Evolutionary conservation across 2,888 invertebrate genomes (phyloP).

Genomic region (Tetramorium bicarinatum): DNA sequence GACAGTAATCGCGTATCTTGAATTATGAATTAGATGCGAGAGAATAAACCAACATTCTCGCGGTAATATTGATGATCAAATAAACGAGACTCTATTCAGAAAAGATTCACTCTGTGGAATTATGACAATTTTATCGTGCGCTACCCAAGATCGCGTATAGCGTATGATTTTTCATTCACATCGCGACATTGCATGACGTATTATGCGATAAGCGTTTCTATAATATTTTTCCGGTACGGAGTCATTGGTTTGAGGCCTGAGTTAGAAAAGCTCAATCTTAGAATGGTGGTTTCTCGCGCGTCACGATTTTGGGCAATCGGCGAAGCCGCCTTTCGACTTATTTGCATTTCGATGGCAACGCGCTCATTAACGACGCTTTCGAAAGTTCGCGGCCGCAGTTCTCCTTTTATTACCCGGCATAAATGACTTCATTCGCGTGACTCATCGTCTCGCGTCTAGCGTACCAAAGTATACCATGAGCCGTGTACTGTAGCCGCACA

Average conservation of each 20-base stretch:
- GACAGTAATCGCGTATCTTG: not conserved
- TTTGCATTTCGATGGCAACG: slow-evolving; percentile 34
- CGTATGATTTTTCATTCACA: not conserved
- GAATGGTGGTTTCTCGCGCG: not conserved
- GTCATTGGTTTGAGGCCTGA: not conserved
- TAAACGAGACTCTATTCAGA: slow-evolving; percentile 1
- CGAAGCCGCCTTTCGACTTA: not conserved
- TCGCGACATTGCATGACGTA: not conserved
- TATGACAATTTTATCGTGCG: not conserved
- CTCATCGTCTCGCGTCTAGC: slow-evolving; percentile 63
- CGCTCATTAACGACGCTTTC: slow-evolving; percentile 65
- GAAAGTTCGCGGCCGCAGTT: slow-evolving; percentile 65
- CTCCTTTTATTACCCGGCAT: slow-evolving; percentile 58
- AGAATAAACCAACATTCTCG: not conserved
- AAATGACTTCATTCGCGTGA: slow-evolving; percentile 67
- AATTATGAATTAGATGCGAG: slow-evolving; percentile 12
- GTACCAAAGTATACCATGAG: slow-evolving; percentile 10
- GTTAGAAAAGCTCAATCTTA: not conserved
- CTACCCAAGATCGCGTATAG: not conserved
- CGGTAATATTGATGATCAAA: not conserved
- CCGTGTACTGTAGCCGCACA: not conserved
- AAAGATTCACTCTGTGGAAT: not conserved
- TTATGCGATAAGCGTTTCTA: not conserved
- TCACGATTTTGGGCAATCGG: not conserved
- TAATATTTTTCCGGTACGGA: not conserved